Evolutionary conservation across 2,113 vertebrate genomes (phyloP), one percentile per base, ranked within the genome.

Genomic region (Talpa occidentalis): DNA sequence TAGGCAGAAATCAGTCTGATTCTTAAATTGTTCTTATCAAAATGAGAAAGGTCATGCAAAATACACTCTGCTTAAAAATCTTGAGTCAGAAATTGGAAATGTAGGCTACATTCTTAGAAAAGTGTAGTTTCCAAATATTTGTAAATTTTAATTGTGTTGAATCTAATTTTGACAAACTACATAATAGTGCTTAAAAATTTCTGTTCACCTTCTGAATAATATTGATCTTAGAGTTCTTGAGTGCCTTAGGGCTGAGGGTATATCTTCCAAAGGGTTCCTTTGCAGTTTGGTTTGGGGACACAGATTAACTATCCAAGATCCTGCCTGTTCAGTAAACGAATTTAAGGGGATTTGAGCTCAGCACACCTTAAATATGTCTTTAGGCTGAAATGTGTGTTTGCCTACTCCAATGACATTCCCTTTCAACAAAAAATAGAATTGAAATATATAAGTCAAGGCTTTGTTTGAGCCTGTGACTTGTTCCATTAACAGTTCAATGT

Each of bases 21-120:
- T 96, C 88, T 90, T 78, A 97, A 93, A 92, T 81, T 28, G 30
- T 93, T 95, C 92, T 96, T 96, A 96, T 94, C 91, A 80, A 90
- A 95, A 90, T 70, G 83, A 95, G 79, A 93, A 96, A 96, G 84
- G 87, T 90, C 95, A 95, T 62, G 73, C 73, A 93, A 96, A 95
- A 93, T 60, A 96, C 16, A 84, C 52, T 42, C 67, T 47, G n/a
- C 81, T 84, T 78, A 47, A 69, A 83, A 87, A 30, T 91, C 80
- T 93, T 37, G 10, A 91, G 30, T 91, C 66, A 79, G 77, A 88
- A 91, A 66, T 35, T 78, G 59, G 62, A 97, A 96, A 88, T 66
- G 44, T 54, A 69, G 89, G 91, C 6, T 62, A 74, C 8, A 49
- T 5, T 83, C 17, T 64, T 40, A 62, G 56, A 84, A 90, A 90